These are phyloP conservation scores for Pungitius pungitius DNA, from an alignment of 2,113 vertebrate species.

Conservation along the genomic window DNA sequence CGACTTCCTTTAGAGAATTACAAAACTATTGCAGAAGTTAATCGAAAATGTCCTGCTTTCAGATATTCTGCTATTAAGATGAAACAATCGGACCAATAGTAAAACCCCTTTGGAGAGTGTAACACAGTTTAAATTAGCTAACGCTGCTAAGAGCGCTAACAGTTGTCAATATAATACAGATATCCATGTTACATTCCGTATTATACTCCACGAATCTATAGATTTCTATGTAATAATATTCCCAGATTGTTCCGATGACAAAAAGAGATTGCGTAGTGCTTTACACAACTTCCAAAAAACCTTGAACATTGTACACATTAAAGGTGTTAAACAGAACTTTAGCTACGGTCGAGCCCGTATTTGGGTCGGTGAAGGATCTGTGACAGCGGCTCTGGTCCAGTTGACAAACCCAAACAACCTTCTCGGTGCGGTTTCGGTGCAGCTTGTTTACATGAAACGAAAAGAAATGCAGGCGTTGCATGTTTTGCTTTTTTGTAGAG, in stretches of 20 bases:
- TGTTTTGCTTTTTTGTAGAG: slow-evolving; percentile 47
- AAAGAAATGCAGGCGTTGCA: slow-evolving; percentile 42
- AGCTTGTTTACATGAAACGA: slow-evolving; percentile 45
- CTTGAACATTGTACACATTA: not conserved
- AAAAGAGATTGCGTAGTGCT: not conserved
- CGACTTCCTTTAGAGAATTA: no score
- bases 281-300: not conserved
- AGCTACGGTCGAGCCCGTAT: not conserved
- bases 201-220: not conserved
- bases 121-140: not conserved
- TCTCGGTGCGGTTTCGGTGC: not conserved
- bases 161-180: not conserved
- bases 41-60: no score
- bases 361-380: not conserved
- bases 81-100: not conserved
- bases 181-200: not conserved
- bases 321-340: not conserved
- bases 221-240: not conserved
- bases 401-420: not conserved
- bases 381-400: not conserved
- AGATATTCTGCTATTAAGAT: not conserved
- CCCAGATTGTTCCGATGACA: no score
- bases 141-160: not conserved
- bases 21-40: no score
- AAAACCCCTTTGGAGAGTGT: not conserved